Evolutionary conservation across 2,113 vertebrate genomes (phyloP), one percentile per base, ranked within the genome.

Genomic region (Notechis scutatus): DNA sequence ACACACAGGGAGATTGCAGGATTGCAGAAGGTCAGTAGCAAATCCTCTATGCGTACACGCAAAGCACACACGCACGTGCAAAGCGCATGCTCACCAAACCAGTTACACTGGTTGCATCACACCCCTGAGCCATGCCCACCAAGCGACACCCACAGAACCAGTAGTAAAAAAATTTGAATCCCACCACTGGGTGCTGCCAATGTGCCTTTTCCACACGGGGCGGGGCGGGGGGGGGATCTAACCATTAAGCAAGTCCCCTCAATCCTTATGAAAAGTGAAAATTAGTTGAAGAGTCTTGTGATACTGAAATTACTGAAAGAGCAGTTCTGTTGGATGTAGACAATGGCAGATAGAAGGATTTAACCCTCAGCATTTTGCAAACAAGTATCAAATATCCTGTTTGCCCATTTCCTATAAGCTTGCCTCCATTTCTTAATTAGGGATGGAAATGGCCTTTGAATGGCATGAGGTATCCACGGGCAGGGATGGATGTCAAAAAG

Each of bases 191-290:
- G 2, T 34, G 69, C 14, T 74, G 14, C n/a, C 69, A 74, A 74
- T 39, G 5, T 74, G 14, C 5, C 69, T 74, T 34, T 74, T 39
- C 69, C 34, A 81, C 18, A 21, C 15, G 1, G 34, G n/a, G 42
- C 42, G 14, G 45, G 45, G 42, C 0, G 0, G 4, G 69, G 11
- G 11, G 4, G 4, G 1, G 1, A 1, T 69, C 15, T 39, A 81
- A 39, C 2, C 69, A 81, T 34, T 81, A 39, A 81, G 6, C 6
- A 81, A 81, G 15, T 39, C 34, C 34, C 69, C 69, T 18, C 15
- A 81, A 39, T 81, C n/a, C 34, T 20, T 81, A 20, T 39, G 34
- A 39, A 20, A 81, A 81, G 69, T 39, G 15, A 81, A 81, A 81
- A 81, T 20, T 20, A 81, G 34, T 39, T 81, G 69, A 81, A 81